phyloP scores from a whole-genome alignment of 2,797 vertebrate genomes.

The Epinephelus malabaricus region DNA sequence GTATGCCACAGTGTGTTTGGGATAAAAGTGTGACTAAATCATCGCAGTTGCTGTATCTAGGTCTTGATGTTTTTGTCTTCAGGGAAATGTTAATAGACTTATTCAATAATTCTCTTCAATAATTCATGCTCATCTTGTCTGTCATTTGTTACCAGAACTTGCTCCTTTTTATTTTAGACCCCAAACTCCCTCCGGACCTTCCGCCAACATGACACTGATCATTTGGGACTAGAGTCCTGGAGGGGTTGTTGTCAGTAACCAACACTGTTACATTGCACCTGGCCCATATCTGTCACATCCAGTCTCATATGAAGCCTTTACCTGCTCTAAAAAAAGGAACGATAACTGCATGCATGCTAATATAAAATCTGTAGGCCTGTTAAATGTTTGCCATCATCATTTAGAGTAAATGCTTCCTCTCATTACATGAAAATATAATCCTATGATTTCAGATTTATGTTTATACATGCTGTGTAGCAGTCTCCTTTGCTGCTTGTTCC shows the following conservation, averaged over 20 bases:
- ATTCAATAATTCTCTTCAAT: constrained; percentile 57
- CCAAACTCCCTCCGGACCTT: constrained; percentile 23
- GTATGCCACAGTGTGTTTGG: constrained; percentile 33
- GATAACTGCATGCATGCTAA: constrained; percentile 6
- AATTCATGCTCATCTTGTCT: constrained; percentile 65
- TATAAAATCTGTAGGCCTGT: background rate
- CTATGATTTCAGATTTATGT: constrained; percentile 3
- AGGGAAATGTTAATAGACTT: constrained; percentile 52
- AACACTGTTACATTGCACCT: constrained; percentile 54
- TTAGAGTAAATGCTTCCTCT: background rate
- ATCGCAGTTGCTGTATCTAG: constrained; percentile 40
- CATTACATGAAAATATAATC: background rate
- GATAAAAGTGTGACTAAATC: constrained; percentile 43
- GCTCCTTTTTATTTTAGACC: constrained; percentile 44
- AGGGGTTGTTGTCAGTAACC: constrained; percentile 60
- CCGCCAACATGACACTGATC: constrained; percentile 53
- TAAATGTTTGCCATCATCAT: constrained; percentile 11
- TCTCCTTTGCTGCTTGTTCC: background rate
- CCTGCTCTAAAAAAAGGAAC: constrained; percentile 47
- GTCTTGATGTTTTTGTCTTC: constrained; percentile 55
- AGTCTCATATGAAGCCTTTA: constrained; percentile 39
- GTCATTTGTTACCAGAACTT: constrained; percentile 57
- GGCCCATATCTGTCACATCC: constrained; percentile 65
- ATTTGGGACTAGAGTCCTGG: constrained; percentile 50
- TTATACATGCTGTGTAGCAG: background rate